Conservation (phyloP, 2,113 vertebrate species). For the Hippocampus abdominalis region DNA sequence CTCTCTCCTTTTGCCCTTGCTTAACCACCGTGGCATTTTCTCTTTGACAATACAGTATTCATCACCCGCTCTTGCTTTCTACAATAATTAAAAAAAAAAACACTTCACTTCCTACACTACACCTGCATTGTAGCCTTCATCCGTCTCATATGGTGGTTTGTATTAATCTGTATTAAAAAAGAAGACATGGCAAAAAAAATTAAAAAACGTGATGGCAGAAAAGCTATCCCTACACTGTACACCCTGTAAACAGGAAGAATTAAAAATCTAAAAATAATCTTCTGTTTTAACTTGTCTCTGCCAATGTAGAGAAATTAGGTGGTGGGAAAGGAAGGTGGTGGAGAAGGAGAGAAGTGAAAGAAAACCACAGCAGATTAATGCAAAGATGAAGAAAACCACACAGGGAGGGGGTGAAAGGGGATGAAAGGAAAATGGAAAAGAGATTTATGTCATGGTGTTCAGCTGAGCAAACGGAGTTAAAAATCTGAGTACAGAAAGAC, state of each 20-base stretch:
- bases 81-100: neutral
- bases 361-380: constrained; percentile 24
- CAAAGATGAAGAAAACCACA: constrained; percentile 11
- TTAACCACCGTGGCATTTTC: neutral
- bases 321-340: neutral
- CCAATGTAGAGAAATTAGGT: neutral
- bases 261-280: neutral
- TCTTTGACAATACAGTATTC: too few relatives aligned
- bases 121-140: neutral
- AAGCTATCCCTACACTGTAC: neutral
- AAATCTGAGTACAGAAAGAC: constrained; percentile 4
- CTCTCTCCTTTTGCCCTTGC: neutral
- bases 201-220: neutral
- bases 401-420: neutral
- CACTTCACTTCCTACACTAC: neutral
- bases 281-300: neutral
- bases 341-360: neutral
- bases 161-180: neutral
- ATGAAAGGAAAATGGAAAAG: constrained; percentile 7
- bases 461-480: constrained; percentile 16
- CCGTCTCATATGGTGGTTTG: neutral
- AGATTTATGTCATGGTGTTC: constrained; percentile 27
- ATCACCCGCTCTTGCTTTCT: neutral
- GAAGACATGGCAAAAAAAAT: neutral
- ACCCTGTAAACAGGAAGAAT: neutral